phyloP scores from a whole-genome alignment of 1,140 invertebrate species.

The Diprion similis region DNA sequence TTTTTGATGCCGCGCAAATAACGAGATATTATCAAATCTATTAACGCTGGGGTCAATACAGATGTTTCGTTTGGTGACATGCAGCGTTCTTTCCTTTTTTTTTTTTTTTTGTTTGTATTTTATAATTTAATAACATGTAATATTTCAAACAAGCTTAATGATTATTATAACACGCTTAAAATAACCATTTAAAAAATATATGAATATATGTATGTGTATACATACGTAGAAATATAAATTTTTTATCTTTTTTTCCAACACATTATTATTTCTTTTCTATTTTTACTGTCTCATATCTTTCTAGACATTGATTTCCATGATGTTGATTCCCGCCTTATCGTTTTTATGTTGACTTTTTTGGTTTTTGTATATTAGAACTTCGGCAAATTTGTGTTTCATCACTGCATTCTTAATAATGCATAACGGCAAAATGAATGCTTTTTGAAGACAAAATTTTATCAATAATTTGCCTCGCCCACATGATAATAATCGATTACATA shows the following conservation, averaged over 20 bases:
- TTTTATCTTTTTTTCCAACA: not conserved
- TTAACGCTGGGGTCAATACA: slow-evolving; percentile 5
- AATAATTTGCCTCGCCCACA: too few relatives aligned
- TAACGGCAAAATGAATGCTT: too few relatives aligned
- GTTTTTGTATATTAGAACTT: too few relatives aligned
- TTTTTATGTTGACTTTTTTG: too few relatives aligned
- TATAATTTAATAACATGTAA: slow-evolving; percentile 11
- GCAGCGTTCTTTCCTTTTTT: not conserved
- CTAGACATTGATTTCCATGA: not conserved
- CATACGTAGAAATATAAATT: slow-evolving; percentile 1
- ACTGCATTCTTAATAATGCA: too few relatives aligned
- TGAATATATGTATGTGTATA: not conserved
- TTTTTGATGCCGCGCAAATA: not conserved
- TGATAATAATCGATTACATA: too few relatives aligned
- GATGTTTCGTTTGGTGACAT: not conserved
- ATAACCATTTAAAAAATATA: slow-evolving; percentile 19
- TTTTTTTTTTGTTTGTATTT: slow-evolving; percentile 10
- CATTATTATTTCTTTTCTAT: slow-evolving; percentile 4
- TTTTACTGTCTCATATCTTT: not conserved
- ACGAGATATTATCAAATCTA: not conserved
- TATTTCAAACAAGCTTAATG: slow-evolving; percentile 22
- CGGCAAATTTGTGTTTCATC: too few relatives aligned
- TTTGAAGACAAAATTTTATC: too few relatives aligned
- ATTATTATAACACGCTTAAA: slow-evolving; percentile 23
- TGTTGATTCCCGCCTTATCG: too few relatives aligned